phyloP scores from a whole-genome alignment of 2,888 invertebrate species.

The Hypsopygia costalis region DNA sequence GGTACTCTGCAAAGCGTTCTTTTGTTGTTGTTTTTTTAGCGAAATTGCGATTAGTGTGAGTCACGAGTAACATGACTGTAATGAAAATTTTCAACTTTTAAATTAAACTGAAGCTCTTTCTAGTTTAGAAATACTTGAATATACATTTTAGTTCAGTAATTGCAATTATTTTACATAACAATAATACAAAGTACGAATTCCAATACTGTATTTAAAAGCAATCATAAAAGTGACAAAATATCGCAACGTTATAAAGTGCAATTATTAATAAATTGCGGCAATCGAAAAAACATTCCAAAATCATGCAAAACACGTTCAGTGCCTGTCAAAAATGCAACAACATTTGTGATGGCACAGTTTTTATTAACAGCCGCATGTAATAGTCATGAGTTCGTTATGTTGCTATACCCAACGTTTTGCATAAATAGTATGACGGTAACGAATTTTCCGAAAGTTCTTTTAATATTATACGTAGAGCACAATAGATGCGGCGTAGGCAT shows the following conservation, averaged over 20 bases:
- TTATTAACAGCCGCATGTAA: slow-evolving; percentile 4
- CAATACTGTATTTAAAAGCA: neutral
- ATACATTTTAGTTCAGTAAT: too few species aligned
- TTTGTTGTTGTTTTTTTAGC: slow-evolving; percentile 5
- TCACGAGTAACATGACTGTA: slow-evolving; percentile 3
- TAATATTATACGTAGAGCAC: slow-evolving; percentile 32
- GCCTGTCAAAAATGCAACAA: slow-evolving; percentile 6
- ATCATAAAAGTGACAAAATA: neutral
- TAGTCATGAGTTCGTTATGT: slow-evolving; percentile 8
- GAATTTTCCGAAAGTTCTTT: slow-evolving; percentile 32
- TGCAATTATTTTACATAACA: too few species aligned
- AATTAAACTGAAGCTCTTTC: neutral
- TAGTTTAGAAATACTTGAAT: too few species aligned
- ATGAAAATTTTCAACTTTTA: slow-evolving; percentile 6
- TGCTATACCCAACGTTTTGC: slow-evolving; percentile 2
- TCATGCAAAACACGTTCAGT: slow-evolving; percentile 6
- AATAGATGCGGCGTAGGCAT: slow-evolving; percentile 50
- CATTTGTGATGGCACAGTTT: slow-evolving; percentile 6
- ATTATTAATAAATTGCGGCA: neutral
- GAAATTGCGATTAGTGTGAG: slow-evolving; percentile 5
- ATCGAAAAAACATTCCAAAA: slow-evolving; percentile 3
- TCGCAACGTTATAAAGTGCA: neutral
- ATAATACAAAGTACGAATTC: neutral
- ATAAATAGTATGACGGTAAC: slow-evolving; percentile 19
- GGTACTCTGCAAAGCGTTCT: slow-evolving; percentile 5